Evolutionary conservation across 1,140 invertebrate genomes (phyloP).

Genomic region (Brachionus rubens): DNA sequence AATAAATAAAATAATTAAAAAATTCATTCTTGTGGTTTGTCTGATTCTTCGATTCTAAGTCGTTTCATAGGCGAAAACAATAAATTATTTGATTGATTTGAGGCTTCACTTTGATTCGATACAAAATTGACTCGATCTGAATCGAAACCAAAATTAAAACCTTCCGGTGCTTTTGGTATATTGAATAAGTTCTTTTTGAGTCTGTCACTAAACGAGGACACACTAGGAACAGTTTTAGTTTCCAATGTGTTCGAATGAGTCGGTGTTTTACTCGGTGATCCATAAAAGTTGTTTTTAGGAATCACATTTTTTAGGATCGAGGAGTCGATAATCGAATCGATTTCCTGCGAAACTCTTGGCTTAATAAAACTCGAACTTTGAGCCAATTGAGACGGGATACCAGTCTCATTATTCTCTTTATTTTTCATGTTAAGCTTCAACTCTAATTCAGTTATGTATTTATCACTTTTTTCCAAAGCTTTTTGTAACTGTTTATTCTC

Average conservation of each 20-base stretch:
- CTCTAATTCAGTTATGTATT: slow-evolving; percentile 56
- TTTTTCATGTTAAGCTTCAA: slow-evolving; percentile 48
- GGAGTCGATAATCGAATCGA: not conserved
- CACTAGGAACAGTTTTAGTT: not conserved
- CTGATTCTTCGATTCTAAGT: slow-evolving; percentile 3
- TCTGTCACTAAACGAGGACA: slow-evolving; percentile 15
- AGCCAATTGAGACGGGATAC: not conserved
- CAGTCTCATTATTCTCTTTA: slow-evolving; percentile 24
- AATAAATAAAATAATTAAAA: too few relatives aligned
- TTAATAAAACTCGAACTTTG: not conserved
- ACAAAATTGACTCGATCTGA: slow-evolving; percentile 54
- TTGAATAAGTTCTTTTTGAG: slow-evolving; percentile 42
- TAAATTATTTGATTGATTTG: slow-evolving; percentile 43
- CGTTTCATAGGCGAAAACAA: slow-evolving; percentile 30
- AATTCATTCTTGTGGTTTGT: too few relatives aligned
- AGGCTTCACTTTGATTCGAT: too few relatives aligned
- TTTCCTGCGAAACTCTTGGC: slow-evolving; percentile 11
- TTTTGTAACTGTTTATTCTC: slow-evolving; percentile 54
- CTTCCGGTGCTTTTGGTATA: not conserved
- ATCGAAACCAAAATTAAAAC: slow-evolving; percentile 50
- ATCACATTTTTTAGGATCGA: slow-evolving; percentile 15
- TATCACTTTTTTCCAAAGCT: slow-evolving; percentile 57
- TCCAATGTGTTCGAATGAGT: not conserved
- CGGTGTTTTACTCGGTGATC: slow-evolving; percentile 33
- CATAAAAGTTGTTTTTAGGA: slow-evolving; percentile 18